Evolutionary conservation across 2,888 invertebrate species (phyloP).

Genomic region (Amblyteles armatorius): DNA sequence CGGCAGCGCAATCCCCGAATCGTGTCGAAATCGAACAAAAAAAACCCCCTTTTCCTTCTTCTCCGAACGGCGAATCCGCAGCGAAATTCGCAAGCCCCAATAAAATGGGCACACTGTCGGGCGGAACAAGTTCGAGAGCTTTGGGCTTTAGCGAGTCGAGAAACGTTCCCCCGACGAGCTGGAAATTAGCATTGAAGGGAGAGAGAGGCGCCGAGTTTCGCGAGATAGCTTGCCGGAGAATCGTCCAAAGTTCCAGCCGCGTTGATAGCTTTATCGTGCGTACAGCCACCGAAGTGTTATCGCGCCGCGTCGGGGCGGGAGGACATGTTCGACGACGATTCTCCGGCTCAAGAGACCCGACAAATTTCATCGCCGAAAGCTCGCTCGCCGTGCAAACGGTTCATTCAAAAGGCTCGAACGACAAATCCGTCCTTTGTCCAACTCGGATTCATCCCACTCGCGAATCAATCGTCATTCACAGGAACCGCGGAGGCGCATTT

Average conservation of each 20-base stretch:
- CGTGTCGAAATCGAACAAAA: neutral
- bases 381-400: neutral
- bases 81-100: neutral
- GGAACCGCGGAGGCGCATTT: neutral
- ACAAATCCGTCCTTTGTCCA: constrained; percentile 6
- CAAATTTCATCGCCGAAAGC: constrained; percentile 41
- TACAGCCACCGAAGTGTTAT: constrained; percentile 58
- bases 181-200: constrained; percentile 45
- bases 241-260: constrained; percentile 49
- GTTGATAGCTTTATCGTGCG: constrained; percentile 64
- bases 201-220: constrained; percentile 13
- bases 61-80: neutral
- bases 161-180: constrained; percentile 16
- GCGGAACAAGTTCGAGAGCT: constrained; percentile 12
- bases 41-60: neutral
- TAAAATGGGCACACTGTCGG: neutral
- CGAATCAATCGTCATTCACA: constrained; percentile 34
- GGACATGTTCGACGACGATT: constrained; percentile 45
- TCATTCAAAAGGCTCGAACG: neutral
- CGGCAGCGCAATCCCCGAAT: neutral
- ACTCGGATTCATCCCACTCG: neutral
- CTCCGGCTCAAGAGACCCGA: constrained; percentile 20
- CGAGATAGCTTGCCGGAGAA: constrained; percentile 22
- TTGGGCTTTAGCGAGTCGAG: neutral
- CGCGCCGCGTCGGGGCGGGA: constrained; percentile 11